Conservation (phyloP, 2,113 vertebrate genomes). For the Girardinichthys multiradiatus region DNA sequence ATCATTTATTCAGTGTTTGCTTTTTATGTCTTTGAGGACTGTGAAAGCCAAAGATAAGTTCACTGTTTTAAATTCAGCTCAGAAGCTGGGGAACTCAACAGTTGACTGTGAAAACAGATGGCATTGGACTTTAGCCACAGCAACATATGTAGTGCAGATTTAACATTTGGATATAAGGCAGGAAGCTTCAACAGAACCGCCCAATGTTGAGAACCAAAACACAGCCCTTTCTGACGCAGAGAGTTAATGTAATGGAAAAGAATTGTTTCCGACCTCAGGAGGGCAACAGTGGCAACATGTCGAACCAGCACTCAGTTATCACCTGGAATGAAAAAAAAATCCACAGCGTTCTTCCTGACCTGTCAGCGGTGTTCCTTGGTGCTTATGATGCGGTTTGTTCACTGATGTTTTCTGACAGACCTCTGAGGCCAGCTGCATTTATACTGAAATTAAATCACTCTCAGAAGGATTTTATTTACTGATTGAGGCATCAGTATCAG, state of each 20-base stretch:
- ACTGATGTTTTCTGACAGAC: no score
- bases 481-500: no score
- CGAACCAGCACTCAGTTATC: neutral
- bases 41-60: constrained; percentile 61
- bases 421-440: no score
- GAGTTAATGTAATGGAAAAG: neutral
- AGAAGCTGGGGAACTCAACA: constrained; percentile 26
- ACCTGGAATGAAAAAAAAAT: neutral
- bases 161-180: constrained; percentile 15
- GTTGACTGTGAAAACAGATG: constrained; percentile 25
- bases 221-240: neutral
- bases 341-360: no score
- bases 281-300: constrained; percentile 16
- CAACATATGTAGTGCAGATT: constrained; percentile 17
- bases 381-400: no score
- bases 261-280: constrained; percentile 12
- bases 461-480: no score
- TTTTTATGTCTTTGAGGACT: constrained; percentile 18
- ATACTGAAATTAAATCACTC: no score
- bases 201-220: neutral
- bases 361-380: no score
- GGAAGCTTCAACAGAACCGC: constrained; percentile 8
- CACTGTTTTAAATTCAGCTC: constrained; percentile 39
- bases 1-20: constrained; percentile 36
- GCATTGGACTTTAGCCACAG: constrained; percentile 16